These are phyloP conservation scores for Drosophila burlai DNA, from an alignment of 1,140 invertebrate species.

Conservation along the genomic window DNA sequence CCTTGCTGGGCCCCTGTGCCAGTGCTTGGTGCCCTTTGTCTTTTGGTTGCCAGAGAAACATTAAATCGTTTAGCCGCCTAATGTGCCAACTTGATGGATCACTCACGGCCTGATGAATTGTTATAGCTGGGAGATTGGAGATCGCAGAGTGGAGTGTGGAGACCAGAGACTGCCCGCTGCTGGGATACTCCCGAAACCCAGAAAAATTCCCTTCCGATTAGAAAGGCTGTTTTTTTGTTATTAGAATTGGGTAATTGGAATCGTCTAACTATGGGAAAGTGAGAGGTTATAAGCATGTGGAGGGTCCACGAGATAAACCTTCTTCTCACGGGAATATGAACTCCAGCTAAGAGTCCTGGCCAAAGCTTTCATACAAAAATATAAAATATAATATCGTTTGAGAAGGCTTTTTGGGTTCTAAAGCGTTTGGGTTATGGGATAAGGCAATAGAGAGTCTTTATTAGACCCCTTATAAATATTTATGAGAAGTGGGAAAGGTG, in stretches of 20 bases:
- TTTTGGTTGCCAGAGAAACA: slow-evolving; percentile 31
- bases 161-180: slow-evolving; percentile 58
- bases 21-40: slow-evolving; percentile 1
- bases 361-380: not conserved
- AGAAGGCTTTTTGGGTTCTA: not conserved
- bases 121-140: slow-evolving; percentile 22
- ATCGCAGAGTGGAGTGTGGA: not conserved
- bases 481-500: too few species aligned
- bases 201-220: slow-evolving; percentile 37
- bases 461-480: too few species aligned
- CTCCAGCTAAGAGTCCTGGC: not conserved
- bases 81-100: slow-evolving; percentile 83
- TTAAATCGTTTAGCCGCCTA: slow-evolving; percentile 80
- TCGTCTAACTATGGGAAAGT: slow-evolving; percentile 38
- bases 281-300: slow-evolving; percentile 23
- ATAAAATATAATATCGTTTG: not conserved
- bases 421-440: too few species aligned
- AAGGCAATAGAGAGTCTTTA: too few species aligned
- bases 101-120: slow-evolving; percentile 56
- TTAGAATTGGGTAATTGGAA: slow-evolving; percentile 52
- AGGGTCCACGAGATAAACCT: slow-evolving; percentile 47
- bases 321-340: slow-evolving; percentile 8
- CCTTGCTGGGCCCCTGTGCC: slow-evolving; percentile 46
- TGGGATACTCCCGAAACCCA: slow-evolving; percentile 41
- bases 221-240: slow-evolving; percentile 38